Conservation (phyloP, 2,888 invertebrate species). For the Acronicta alni region DNA sequence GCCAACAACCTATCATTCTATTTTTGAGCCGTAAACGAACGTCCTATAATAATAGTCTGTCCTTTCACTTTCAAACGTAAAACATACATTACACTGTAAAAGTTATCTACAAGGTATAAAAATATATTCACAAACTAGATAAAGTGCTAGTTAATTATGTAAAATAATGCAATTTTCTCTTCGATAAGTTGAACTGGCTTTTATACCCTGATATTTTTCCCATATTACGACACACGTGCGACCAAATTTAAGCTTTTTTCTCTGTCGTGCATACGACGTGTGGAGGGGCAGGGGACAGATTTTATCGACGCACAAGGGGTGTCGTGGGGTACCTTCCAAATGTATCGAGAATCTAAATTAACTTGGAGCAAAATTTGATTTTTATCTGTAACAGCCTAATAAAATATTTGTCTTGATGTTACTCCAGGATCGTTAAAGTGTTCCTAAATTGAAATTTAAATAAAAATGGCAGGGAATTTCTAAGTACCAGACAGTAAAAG, state of each 20-base stretch:
- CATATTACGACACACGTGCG: constrained; percentile 63
- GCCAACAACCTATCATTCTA: constrained; percentile 41
- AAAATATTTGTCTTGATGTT: constrained; percentile 54
- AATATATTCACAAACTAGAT: constrained; percentile 20
- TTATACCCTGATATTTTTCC: constrained; percentile 54
- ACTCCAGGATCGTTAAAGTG: constrained; percentile 16
- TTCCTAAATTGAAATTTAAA: constrained; percentile 50
- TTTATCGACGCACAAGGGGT: constrained; percentile 64
- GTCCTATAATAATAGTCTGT: background rate
- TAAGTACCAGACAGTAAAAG: constrained; percentile 36
- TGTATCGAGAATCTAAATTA: constrained; percentile 69
- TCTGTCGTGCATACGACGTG: constrained; percentile 58
- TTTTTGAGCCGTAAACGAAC: constrained; percentile 40
- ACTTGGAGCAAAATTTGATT: constrained; percentile 64
- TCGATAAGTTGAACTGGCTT: constrained; percentile 51
- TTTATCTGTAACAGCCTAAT: constrained; percentile 58
- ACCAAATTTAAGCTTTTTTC: constrained; percentile 63
- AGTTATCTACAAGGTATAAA: background rate
- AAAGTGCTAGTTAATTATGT: constrained; percentile 31
- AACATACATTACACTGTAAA: background rate
- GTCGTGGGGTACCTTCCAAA: constrained; percentile 55
- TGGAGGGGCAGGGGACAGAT: constrained; percentile 63
- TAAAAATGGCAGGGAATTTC: constrained; percentile 38
- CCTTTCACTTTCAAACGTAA: background rate
- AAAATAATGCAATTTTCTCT: constrained; percentile 50